Percentiles rank a stretch among this genome's conserved stretches.
phyloP scores from a whole-genome alignment of 2,113 vertebrate genomes.

The Hippocampus abdominalis region DNA sequence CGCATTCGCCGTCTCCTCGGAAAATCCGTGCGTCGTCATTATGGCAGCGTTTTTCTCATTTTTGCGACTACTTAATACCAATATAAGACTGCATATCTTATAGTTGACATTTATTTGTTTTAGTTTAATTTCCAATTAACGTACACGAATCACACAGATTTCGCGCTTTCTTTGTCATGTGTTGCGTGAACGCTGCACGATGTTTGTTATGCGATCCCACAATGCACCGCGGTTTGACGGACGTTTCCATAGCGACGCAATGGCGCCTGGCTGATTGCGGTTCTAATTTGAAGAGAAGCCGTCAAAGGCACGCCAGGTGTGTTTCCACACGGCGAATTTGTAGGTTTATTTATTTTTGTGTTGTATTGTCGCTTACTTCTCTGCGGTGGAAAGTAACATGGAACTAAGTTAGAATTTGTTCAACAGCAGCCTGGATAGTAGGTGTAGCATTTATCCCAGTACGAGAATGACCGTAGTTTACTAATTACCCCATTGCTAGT shows the following conservation, averaged over 20 bases:
- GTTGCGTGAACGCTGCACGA: neutral
- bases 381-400: neutral
- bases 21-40: neutral
- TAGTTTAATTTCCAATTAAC: neutral
- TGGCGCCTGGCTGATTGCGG: neutral
- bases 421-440: neutral
- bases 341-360: neutral
- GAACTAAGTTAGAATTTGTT: neutral
- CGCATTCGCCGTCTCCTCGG: neutral
- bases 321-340: neutral
- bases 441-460: too few relatives aligned
- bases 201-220: neutral
- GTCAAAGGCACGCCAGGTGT: neutral
- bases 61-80: neutral
- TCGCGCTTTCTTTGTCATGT: neutral
- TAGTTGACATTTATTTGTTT: too few relatives aligned
- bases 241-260: constrained; percentile 11
- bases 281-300: neutral
- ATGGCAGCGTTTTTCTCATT: neutral
- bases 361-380: neutral
- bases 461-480: too few relatives aligned
- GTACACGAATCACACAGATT: neutral
- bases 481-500: too few relatives aligned
- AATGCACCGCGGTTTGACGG: neutral
- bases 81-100: too few relatives aligned